Conservation (phyloP, 2,888 invertebrate genomes). For the Steinernema scapterisci region DNA sequence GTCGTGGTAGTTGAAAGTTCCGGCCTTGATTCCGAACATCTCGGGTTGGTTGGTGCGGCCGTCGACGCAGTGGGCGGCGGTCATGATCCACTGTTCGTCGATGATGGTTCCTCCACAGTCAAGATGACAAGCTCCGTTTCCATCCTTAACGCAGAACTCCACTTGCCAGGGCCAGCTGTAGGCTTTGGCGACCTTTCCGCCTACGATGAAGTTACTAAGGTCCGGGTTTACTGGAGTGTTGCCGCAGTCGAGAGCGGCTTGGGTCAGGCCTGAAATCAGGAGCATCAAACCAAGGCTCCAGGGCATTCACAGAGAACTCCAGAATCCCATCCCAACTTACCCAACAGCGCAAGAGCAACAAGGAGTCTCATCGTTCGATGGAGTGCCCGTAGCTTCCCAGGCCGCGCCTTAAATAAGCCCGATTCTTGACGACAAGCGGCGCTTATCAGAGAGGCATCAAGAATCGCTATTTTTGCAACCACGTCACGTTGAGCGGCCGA, state of each 20-base stretch:
- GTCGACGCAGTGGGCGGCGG: conserved; percentile 37
- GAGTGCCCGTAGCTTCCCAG: too few species aligned
- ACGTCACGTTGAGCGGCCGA: too few species aligned
- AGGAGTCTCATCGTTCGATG: neutral
- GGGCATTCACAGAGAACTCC: too few species aligned
- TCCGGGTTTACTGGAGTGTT: conserved; percentile 30
- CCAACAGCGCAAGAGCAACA: neutral
- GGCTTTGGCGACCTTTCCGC: conserved; percentile 35
- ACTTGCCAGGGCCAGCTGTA: conserved; percentile 42
- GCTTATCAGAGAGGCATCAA: too few species aligned
- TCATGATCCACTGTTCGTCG: conserved; percentile 35
- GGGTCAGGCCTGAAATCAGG: neutral
- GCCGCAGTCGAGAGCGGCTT: conserved; percentile 21
- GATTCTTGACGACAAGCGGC: too few species aligned
- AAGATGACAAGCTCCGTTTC: conserved; percentile 24
- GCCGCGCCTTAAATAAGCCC: too few species aligned
- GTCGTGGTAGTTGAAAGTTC: conserved; percentile 39
- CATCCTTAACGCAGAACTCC: conserved; percentile 33
- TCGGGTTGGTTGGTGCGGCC: neutral
- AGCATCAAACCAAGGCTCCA: too few species aligned
- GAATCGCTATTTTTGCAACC: neutral
- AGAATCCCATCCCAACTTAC: neutral
- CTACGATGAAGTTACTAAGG: conserved; percentile 33
- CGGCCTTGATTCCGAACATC: conserved; percentile 38
- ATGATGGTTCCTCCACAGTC: conserved; percentile 35